phyloP scores from a whole-genome alignment of 2,113 vertebrate genomes.

The Ivindomyrus marchei region DNA sequence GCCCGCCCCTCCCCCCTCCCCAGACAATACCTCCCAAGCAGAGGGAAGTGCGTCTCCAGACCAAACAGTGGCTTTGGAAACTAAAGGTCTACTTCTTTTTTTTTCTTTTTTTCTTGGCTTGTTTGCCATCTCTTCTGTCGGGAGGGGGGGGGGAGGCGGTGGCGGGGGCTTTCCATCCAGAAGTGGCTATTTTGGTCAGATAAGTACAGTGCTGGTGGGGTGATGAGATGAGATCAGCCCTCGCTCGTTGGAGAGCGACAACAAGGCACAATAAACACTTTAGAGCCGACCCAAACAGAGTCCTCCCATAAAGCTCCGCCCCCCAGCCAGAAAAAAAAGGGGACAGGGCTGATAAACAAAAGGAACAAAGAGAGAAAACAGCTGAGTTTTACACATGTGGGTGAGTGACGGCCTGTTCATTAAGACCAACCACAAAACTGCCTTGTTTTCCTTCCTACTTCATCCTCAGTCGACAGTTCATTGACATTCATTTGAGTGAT shows the following conservation, averaged over 20 bases:
- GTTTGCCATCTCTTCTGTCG: too few species aligned
- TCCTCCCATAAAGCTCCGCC: slow-evolving; percentile 25
- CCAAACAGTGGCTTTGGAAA: slow-evolving; percentile 54
- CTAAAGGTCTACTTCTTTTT: slow-evolving; percentile 41
- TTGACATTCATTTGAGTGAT: not conserved
- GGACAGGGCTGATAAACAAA: slow-evolving; percentile 26
- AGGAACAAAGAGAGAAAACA: not conserved
- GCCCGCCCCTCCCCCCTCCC: not conserved
- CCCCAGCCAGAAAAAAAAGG: slow-evolving; percentile 35
- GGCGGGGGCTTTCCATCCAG: slow-evolving; percentile 58
- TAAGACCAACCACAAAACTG: slow-evolving; percentile 1
- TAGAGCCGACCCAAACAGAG: slow-evolving; percentile 29
- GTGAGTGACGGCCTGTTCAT: not conserved
- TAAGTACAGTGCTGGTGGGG: slow-evolving; percentile 61
- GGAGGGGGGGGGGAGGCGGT: not conserved
- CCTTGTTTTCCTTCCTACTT: not conserved
- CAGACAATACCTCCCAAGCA: not conserved
- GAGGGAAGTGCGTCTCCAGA: not conserved
- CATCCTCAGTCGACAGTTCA: not conserved
- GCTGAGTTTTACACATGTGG: slow-evolving; percentile 5
- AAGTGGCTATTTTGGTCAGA: slow-evolving; percentile 64
- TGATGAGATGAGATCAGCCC: slow-evolving; percentile 58
- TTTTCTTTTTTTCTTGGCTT: slow-evolving; percentile 32
- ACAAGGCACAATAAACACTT: slow-evolving; percentile 48
- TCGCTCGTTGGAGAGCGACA: slow-evolving; percentile 53